These are phyloP conservation scores for Lampris incognitus DNA, from an alignment of 2,113 vertebrate species.

Conservation along the genomic window DNA sequence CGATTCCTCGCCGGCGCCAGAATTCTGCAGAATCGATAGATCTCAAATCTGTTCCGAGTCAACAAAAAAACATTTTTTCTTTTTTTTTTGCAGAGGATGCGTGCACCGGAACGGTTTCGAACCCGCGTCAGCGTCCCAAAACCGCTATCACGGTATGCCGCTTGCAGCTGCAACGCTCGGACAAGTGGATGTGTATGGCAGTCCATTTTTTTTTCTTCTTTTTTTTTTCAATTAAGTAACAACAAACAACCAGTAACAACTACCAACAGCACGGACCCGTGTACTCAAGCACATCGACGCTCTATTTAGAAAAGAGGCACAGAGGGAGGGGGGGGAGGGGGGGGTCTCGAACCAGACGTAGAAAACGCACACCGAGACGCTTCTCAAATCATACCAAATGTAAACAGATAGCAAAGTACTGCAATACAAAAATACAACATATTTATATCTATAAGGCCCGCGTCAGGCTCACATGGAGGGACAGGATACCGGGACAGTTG, in stretches of 20 bases:
- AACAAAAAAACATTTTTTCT: neutral
- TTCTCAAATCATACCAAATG: slow-evolving; percentile 84
- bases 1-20: slow-evolving; percentile 61
- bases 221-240: slow-evolving; percentile 65
- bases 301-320: slow-evolving; percentile 87
- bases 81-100: neutral
- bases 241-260: slow-evolving; percentile 81
- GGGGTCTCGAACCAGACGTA: slow-evolving; percentile 80
- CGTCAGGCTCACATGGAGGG: slow-evolving; percentile 80
- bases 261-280: slow-evolving; percentile 80
- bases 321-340: slow-evolving; percentile 53
- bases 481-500: slow-evolving; percentile 75
- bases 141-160: slow-evolving; percentile 77
- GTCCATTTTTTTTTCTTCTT: slow-evolving; percentile 66
- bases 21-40: slow-evolving; percentile 59
- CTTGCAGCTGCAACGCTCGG: slow-evolving; percentile 75
- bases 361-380: slow-evolving; percentile 81
- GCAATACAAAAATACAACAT: slow-evolving; percentile 95
- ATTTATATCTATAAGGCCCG: slow-evolving; percentile 87
- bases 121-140: slow-evolving; percentile 71
- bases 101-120: slow-evolving; percentile 54
- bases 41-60: slow-evolving; percentile 29
- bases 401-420: slow-evolving; percentile 87
- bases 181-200: slow-evolving; percentile 76
- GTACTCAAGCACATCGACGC: slow-evolving; percentile 83